phyloP scores from a whole-genome alignment of 2,888 invertebrate species.

The Amorpha juglandis region DNA sequence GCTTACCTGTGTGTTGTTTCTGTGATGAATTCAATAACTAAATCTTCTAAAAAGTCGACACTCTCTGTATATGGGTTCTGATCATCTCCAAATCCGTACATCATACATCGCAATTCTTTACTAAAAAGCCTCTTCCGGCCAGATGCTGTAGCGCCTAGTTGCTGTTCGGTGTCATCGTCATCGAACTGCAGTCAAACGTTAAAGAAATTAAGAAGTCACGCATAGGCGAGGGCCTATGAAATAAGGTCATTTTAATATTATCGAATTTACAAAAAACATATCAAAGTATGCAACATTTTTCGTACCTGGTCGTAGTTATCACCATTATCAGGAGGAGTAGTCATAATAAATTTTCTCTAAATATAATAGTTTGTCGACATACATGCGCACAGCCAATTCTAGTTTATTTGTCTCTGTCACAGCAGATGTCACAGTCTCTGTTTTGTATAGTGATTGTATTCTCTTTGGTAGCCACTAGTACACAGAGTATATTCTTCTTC shows the following conservation, averaged over 20 bases:
- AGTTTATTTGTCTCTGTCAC: no score
- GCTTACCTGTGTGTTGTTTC: conserved; percentile 93
- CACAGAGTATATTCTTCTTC: no score
- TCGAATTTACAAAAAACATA: no score
- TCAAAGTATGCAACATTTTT: conserved; percentile 8
- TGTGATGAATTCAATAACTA: conserved; percentile 98
- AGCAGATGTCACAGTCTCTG: no score
- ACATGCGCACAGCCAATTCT: no score
- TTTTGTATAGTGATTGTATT: no score
- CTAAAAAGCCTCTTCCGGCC: conserved; percentile 94
- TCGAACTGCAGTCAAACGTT: conserved; percentile 70
- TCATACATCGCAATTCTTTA: conserved; percentile 98
- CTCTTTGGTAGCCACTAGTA: no score
- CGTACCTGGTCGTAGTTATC: conserved; percentile 76
- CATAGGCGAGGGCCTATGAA: no score
- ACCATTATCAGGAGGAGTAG: conserved; percentile 63
- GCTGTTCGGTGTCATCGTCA: conserved; percentile 89
- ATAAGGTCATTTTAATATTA: no score
- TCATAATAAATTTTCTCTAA: conserved; percentile 44
- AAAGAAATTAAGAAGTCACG: no score
- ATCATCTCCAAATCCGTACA: conserved; percentile 99
- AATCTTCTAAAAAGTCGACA: conserved; percentile 97
- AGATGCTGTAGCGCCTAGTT: conserved; percentile 87
- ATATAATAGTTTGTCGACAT: neutral
- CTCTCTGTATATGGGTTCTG: conserved; percentile 99